Percentiles rank a stretch among this genome's conserved stretches.
These are phyloP conservation scores for Peromyscus attwateri DNA, from an alignment of 2,797 vertebrate genomes.

Conservation along the genomic window DNA sequence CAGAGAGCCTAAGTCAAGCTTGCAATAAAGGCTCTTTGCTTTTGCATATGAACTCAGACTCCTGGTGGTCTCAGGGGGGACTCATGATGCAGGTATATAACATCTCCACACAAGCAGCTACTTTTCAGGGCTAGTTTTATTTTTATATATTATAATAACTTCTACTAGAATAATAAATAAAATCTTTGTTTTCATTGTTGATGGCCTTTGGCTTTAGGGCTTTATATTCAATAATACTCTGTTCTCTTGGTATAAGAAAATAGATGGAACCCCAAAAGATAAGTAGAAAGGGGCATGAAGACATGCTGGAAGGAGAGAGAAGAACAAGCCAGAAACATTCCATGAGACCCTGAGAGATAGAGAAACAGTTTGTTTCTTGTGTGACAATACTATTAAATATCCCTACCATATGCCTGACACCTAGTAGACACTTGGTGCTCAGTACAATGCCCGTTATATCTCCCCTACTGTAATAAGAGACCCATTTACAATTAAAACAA, in stretches of 20 bases:
- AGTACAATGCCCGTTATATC: neutral
- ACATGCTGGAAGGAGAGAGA: neutral
- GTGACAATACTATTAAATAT: neutral
- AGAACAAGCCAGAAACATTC: neutral
- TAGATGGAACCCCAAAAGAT: too few species aligned
- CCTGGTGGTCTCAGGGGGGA: too few species aligned
- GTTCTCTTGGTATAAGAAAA: neutral
- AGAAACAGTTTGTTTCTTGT: neutral
- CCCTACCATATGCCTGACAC: neutral
- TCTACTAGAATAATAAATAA: neutral
- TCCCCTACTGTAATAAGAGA: neutral
- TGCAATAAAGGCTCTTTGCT: too few species aligned
- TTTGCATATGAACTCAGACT: too few species aligned
- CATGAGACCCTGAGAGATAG: neutral
- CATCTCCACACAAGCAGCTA: neutral
- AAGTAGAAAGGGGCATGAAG: neutral
- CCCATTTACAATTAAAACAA: neutral
- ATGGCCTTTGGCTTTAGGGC: neutral
- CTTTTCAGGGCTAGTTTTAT: constrained; percentile 28
- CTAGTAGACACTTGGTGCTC: neutral
- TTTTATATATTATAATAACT: neutral
- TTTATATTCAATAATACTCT: neutral
- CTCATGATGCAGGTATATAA: too few species aligned
- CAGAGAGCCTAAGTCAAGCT: too few species aligned
- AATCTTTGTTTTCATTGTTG: neutral